Evolutionary conservation across 2,113 vertebrate species (phyloP), one percentile per base, ranked within the genome.

Genomic region (Porphyrio hochstetteri): DNA sequence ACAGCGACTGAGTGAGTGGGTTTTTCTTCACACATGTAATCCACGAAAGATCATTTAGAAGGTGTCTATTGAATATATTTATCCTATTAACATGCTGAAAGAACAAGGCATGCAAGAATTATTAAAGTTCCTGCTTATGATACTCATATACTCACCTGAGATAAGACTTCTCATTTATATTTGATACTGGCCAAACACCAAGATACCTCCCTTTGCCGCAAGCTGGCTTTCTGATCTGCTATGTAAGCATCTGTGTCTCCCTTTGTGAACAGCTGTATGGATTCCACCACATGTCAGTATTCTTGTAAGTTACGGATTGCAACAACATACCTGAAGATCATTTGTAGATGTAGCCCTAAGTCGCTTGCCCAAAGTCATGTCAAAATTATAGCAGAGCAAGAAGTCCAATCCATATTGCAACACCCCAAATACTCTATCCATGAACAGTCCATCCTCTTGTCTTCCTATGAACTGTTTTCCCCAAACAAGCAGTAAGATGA

Each of bases 231-330:
- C 82, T 92, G 83, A 88, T 86, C 67, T 36, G 67, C 13, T 27
- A 31, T 20, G 21, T 27, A 83, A 57, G 16, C 79, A 86, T 77
- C 67, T 80, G 44, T 80, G 18, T 83, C 29, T 90, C 70, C 59
- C 53, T 46, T 27, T 72, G 67, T 53, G 67, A 96, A 53, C 13
- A 83, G 44, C 59, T 91, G 48, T 53, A 90, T 57, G 27, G 53
- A 88, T 88, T 83, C 35, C 46, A 83, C 7, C 44, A 55, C 12
- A 3, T 23, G 7, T 71, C 70, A 82, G 14, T 36, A 65, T 65
- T 90, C 68, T 82, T 90, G 3, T 65, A 93, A 83, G 20, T 67
- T 91, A 91, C 70, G 64, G 50, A 78, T 81, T 86, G 16, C 28
- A 61, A n/a, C 11, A 70, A 21, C 25, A 40, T 31, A 70, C 11